Base-by-base conservation (phyloP, 2,888 invertebrate species). In the Acanthosepion esculentum region DNA sequence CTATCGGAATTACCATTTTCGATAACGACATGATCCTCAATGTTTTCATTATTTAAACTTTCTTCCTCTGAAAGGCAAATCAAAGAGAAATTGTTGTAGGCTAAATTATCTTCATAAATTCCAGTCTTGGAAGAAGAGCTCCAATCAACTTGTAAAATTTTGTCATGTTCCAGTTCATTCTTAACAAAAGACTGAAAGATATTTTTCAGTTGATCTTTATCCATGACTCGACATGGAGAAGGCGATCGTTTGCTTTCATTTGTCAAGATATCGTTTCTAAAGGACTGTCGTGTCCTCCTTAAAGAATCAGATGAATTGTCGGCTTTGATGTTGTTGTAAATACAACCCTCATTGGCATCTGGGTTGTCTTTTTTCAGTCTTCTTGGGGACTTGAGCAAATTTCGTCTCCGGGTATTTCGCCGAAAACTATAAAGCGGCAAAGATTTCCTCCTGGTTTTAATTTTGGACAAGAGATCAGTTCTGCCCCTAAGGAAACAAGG, bases 401-500 rank as follows among this genome's bases (percentile, higher is more conserved):
- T 48, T 92, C 92, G 33, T 91, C 91, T 92, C 29, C 92, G 92
- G 18, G 48, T 92, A 15, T 48, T 50, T 41, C 92, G 92, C 29
- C 29, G 92, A 41, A 48, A 48, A 33, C 92, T 20, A 92, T 92
- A 20, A 48, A 92, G 10, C 7, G 92, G 48, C 20, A 53, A 10
- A 29, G 95, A 94, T 94, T 95, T 95, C 64, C 95, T 50, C 50
- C 94, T 95, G 29, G 95, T 96, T 33, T 93, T 93, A 10, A 96
- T 95, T 8, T 96, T 95, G 18, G 93, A 91, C 41, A 97, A 94
- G 23, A 96, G 94, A 48, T 96, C 95, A 91, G 95, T 95, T 12
- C 96, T 94, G 8, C 96, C 96, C 41, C 95, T 95, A 0, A 95
- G 94, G 94, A 97, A 96, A 94, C 92, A 95, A 20, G 96, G 96